Base-by-base conservation (phyloP, 2,888 invertebrate species). In the Galerucella nymphaeae region DNA sequence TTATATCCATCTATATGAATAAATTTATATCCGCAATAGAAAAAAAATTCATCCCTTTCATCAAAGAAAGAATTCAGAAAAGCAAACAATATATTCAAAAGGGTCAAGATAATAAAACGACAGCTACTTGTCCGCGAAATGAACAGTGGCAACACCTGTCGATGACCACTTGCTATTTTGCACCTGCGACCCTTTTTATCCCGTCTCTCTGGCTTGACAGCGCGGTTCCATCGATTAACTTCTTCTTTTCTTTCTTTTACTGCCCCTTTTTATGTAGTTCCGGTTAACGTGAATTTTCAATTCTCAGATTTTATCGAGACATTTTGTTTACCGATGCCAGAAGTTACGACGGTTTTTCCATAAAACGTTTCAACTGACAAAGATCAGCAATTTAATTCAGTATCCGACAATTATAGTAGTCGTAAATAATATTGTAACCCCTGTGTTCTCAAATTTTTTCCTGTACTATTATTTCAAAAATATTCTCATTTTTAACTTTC, bases 101-200 rank as follows among this genome's bases (percentile, higher is more conserved):
- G 61, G 41, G 41, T 42, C 61, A 16, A 61, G 61, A 61, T 16
- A 38, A 61, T 61, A 42, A 61, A 61, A 13, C 41, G 61, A 61
- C 10, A 61, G 23, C 30, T 16, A 61, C 38, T 23, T 58, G 58
- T 58, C 58, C 58, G 30, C 58, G 16, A 58, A 38, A 16, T 30
- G 48, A 58, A 63, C 62, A 41, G 55, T 53, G 61, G 66, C 50
- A 73, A 73, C 73, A 73, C 73, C 73, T 73, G 73, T 70, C 72
- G 58, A 48, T 67, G 67, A 61, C 72, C 72, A 66, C 48, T 72
- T 67, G 63, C 61, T 61, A 53, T 11, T 71, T 71, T 48, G 53
- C 75, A 72, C 70, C 75, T 75, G 75, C 67, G 72, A 64, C 66
- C 61, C 57, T 16, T 65, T 71, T 59, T 72, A 66, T 71, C 61